Percentiles rank a stretch among this genome's conserved stretches.
Conservation (phyloP, 2,888 invertebrate species). For the Trichopria drosophilae region DNA sequence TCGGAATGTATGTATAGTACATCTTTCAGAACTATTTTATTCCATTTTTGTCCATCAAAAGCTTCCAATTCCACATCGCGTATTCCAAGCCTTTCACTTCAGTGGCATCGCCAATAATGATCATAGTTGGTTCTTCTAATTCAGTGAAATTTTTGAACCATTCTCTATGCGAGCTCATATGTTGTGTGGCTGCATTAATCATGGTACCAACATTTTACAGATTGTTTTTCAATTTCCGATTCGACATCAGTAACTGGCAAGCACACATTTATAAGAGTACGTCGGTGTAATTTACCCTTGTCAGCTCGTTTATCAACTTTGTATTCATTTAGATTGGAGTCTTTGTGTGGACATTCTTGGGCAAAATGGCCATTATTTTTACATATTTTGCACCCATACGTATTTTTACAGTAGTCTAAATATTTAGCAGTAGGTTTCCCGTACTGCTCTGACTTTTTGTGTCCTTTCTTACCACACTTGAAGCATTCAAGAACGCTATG, state of each 20-base stretch:
- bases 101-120: constrained; percentile 38
- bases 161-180: constrained; percentile 37
- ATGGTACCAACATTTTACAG: constrained; percentile 42
- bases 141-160: constrained; percentile 36
- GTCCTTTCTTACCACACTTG: constrained; percentile 12
- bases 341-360: constrained; percentile 8
- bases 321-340: no score
- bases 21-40: constrained; percentile 31
- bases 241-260: neutral
- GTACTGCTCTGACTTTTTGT: constrained; percentile 8
- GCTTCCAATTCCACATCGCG: constrained; percentile 39
- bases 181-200: constrained; percentile 42
- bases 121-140: constrained; percentile 29
- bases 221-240: no score
- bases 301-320: no score
- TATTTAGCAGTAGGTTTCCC: constrained; percentile 15
- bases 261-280: constrained; percentile 2
- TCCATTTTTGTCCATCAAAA: constrained; percentile 36
- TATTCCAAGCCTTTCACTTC: constrained; percentile 36
- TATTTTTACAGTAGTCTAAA: constrained; percentile 10
- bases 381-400: no score
- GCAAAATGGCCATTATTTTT: constrained; percentile 18
- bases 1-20: constrained; percentile 30
- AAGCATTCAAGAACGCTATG: constrained; percentile 11
- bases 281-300: constrained; percentile 1